Evolutionary conservation across 1,140 invertebrate genomes (phyloP).

Genomic region (Macrosteles quadrilineatus): DNA sequence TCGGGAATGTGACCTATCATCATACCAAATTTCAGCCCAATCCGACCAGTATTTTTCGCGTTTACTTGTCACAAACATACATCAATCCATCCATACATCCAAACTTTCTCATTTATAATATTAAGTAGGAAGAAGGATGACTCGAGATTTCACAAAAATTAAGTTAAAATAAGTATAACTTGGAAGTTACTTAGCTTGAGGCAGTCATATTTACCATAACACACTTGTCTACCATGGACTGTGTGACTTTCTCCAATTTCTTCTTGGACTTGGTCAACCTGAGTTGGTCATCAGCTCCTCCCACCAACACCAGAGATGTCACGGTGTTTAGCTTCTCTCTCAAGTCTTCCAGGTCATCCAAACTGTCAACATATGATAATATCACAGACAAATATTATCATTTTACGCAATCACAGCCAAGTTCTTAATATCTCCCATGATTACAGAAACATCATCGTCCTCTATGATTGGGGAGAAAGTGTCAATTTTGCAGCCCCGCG

Average conservation of each 20-base stretch:
- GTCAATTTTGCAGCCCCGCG: too few relatives aligned
- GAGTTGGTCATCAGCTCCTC: slow-evolving; percentile 76
- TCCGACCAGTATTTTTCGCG: too few relatives aligned
- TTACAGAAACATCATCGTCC: too few relatives aligned
- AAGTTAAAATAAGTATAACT: neutral
- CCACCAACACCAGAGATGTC: slow-evolving; percentile 77
- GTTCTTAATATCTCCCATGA: too few relatives aligned
- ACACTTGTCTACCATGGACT: slow-evolving; percentile 78
- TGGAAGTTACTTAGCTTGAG: neutral
- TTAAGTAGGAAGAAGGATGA: neutral
- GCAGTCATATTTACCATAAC: slow-evolving; percentile 56
- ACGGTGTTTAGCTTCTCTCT: slow-evolving; percentile 73
- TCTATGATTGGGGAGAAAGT: too few relatives aligned
- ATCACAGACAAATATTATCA: slow-evolving; percentile 7
- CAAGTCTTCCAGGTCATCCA: slow-evolving; percentile 77
- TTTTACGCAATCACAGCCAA: too few relatives aligned
- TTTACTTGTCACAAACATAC: too few relatives aligned
- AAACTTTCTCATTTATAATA: too few relatives aligned
- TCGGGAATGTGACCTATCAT: too few relatives aligned
- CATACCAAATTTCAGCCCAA: too few relatives aligned
- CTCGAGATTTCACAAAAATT: neutral
- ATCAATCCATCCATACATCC: too few relatives aligned
- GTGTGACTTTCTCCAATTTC: slow-evolving; percentile 72
- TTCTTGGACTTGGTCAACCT: slow-evolving; percentile 70
- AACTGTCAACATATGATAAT: too few relatives aligned